A percentile compares a stretch with the other conserved stretches of the same genome.
Evolutionary conservation across 2,113 vertebrate genomes (phyloP).

Genomic region (Hystrix cristata): DNA sequence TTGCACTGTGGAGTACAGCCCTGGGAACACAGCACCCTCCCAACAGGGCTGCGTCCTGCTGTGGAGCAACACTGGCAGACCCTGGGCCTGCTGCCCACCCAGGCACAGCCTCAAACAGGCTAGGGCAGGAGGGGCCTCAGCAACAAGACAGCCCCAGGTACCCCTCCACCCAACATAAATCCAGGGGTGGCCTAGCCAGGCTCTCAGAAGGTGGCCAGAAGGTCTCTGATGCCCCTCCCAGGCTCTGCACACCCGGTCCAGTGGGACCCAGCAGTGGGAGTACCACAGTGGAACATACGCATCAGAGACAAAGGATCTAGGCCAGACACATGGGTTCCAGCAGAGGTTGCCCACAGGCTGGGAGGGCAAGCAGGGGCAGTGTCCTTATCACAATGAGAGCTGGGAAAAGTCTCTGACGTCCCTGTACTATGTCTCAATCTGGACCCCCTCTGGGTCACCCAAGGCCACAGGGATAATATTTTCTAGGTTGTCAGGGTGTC

Average conservation of each 20-base stretch:
- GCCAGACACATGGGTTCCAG: neutral
- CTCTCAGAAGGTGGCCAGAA: neutral
- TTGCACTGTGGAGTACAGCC: rapidly evolving
- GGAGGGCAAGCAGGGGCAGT: neutral
- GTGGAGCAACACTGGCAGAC: neutral
- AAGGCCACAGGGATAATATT: neutral
- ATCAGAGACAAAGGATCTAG: neutral
- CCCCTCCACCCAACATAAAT: neutral
- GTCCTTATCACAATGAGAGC: neutral
- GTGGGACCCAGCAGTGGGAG: no score
- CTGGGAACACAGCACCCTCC: neutral
- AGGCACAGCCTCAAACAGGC: neutral
- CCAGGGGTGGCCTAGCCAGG: no score
- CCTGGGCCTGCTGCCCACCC: neutral
- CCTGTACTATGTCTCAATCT: neutral
- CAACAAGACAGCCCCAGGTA: neutral
- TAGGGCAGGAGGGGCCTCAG: neutral
- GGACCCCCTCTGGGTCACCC: neutral
- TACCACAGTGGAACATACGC: neutral
- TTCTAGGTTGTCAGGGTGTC: no score
- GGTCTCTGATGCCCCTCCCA: neutral
- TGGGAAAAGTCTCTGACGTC: neutral
- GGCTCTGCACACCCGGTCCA: neutral
- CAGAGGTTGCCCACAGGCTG: no score
- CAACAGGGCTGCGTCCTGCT: rapidly evolving